A percentile compares a stretch with the other conserved stretches of the same genome.
These are phyloP conservation scores for Oceanodroma tethys DNA, from an alignment of 2,113 vertebrate genomes.

Conservation along the genomic window DNA sequence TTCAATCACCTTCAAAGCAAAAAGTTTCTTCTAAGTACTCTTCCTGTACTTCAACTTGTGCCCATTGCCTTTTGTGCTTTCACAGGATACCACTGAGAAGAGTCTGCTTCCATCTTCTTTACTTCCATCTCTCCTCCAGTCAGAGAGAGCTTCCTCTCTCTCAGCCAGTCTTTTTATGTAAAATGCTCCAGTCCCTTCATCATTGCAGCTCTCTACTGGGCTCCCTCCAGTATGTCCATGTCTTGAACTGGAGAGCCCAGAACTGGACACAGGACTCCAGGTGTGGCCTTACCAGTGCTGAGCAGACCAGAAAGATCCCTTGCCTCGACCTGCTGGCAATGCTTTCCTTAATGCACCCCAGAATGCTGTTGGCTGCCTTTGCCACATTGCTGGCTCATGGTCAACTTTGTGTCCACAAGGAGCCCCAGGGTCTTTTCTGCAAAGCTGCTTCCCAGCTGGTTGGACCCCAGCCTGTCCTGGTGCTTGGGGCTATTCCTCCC, in stretches of 20 bases:
- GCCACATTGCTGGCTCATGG: neutral
- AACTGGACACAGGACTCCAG: rapidly evolving
- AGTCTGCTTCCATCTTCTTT: neutral
- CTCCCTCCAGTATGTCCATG: neutral
- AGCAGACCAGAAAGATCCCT: neutral
- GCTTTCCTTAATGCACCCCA: neutral
- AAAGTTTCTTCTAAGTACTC: neutral
- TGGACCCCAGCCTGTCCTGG: neutral
- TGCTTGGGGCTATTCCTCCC: neutral
- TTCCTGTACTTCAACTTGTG: neutral
- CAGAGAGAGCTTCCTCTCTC: neutral
- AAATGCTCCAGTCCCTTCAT: neutral
- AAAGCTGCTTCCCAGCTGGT: neutral
- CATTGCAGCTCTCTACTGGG: neutral
- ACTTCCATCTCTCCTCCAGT: neutral
- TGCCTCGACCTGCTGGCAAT: neutral
- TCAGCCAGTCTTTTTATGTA: neutral
- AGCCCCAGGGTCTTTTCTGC: neutral
- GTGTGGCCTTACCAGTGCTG: neutral
- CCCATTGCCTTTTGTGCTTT: neutral
- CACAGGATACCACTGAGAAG: neutral
- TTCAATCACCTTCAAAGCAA: neutral
- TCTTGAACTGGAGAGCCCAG: neutral
- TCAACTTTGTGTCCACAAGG: neutral
- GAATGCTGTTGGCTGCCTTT: neutral